Evolutionary conservation across 2,888 invertebrate genomes (phyloP), one percentile per base, ranked within the genome.

Genomic region (Yponomeuta evonymella): DNA sequence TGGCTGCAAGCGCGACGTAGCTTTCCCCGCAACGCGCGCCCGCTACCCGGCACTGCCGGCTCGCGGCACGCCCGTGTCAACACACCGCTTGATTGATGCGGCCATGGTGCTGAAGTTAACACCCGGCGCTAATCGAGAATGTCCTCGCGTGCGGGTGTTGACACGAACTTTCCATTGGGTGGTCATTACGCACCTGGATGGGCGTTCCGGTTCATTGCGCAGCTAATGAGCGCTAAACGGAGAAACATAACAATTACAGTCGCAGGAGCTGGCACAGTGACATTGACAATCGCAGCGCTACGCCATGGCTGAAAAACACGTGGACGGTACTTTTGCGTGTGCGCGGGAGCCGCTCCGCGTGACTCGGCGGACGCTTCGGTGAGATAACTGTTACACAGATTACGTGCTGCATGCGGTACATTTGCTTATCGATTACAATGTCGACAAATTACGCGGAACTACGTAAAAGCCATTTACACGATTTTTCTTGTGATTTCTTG

Each of bases 1-100:
- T 82, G 89, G 84, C 89, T 82, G 77, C 76, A 76, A 79, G 85
- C 85, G 86, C 86, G 86, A 83, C 82, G 79, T 79, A 76, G 86
- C 90, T 90, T 90, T 90, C 90, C 87, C 84, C 81, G 75, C 65
- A 29, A 30, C 72, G 70, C 48, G 79, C 81, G 79, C 78, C 75
- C 71, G 74, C 72, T 76, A 75, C 73, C 51, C 51, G 51, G 73
- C 76, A 75, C 73, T 75, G 77, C 75, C 75, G 48, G 81, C 81
- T 84, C 80, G 82, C 80, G 51, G 83, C 81, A 76, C 78, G 77
- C 80, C 51, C 51, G 51, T 81, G 78, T 80, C 75, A 75, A 77
- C 74, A 77, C 72, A 29, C 11, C 33, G 30, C 33, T 65, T 65
- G 65, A 65, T 33, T 30, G 64, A 64, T 65, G 29, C 51, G 51